phyloP scores from a whole-genome alignment of 1,140 invertebrate species.

The Papilio aristodemus region DNA sequence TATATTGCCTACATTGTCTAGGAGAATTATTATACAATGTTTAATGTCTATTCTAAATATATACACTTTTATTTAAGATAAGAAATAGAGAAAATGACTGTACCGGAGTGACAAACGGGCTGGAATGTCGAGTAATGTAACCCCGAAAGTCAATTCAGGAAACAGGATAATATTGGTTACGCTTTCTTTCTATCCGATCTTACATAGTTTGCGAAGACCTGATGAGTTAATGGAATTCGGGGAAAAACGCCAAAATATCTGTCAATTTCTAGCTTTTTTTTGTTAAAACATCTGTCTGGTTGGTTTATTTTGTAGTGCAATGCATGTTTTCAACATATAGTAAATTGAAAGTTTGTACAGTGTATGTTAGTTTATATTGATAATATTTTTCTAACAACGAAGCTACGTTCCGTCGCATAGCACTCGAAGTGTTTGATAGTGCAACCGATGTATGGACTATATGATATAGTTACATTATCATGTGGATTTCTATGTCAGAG shows the following conservation, averaged over 20 bases:
- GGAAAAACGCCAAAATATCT: too few species aligned
- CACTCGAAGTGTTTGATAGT: not conserved
- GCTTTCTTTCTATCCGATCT: too few species aligned
- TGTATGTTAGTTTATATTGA: not conserved
- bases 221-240: too few species aligned
- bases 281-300: too few species aligned
- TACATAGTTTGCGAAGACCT: too few species aligned
- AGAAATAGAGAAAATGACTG: not conserved
- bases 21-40: not conserved
- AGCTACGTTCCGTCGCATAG: not conserved
- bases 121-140: too few species aligned
- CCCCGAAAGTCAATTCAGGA: too few species aligned
- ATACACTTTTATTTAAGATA: not conserved
- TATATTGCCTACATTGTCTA: constrained; percentile 22
- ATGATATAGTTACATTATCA: constrained; percentile 3
- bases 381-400: not conserved
- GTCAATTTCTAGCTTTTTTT: too few species aligned
- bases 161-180: too few species aligned
- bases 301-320: too few species aligned
- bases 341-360: too few species aligned
- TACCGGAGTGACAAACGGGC: not conserved
- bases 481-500: not conserved
- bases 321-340: too few species aligned
- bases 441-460: not conserved
- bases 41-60: not conserved